A percentile compares a stretch with the other conserved stretches of the same genome.
Evolutionary conservation across 2,797 vertebrate species (phyloP).

Genomic region (Botia kubotai): DNA sequence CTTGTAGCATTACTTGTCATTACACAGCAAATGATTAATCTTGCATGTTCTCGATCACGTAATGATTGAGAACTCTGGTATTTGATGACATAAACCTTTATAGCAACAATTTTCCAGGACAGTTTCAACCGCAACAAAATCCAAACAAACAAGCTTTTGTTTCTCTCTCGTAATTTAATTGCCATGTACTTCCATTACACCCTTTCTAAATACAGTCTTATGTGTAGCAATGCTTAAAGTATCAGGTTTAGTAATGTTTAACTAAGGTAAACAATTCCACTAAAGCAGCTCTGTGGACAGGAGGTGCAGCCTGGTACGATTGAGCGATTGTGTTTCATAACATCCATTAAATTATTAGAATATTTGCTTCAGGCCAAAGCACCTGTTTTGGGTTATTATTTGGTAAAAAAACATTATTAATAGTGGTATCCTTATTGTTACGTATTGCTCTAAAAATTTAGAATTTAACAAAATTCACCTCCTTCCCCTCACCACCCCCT

Average conservation of each 20-base stretch:
- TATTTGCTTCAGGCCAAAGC: background rate
- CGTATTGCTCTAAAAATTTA: background rate
- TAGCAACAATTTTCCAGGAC: background rate
- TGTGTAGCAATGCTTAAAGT: background rate
- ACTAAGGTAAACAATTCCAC: background rate
- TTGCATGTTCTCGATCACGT: background rate
- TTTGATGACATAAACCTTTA: background rate
- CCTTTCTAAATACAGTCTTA: background rate
- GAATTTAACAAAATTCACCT: background rate
- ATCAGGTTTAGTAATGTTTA: constrained; percentile 24
- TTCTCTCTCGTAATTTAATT: background rate
- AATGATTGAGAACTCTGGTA: background rate
- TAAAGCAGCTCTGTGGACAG: background rate
- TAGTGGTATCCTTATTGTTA: background rate
- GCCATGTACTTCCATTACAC: background rate
- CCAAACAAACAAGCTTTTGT: background rate
- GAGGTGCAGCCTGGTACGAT: constrained; percentile 16
- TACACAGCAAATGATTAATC: too few species aligned
- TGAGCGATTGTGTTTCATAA: constrained; percentile 14
- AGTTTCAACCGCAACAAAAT: background rate
- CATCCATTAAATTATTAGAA: background rate
- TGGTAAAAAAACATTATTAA: background rate
- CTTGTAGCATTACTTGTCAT: too few species aligned
- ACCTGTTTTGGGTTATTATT: background rate
- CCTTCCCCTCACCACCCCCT: background rate